Evolutionary conservation across 2,797 vertebrate genomes (phyloP).

Genomic region (Perodicticus potto): DNA sequence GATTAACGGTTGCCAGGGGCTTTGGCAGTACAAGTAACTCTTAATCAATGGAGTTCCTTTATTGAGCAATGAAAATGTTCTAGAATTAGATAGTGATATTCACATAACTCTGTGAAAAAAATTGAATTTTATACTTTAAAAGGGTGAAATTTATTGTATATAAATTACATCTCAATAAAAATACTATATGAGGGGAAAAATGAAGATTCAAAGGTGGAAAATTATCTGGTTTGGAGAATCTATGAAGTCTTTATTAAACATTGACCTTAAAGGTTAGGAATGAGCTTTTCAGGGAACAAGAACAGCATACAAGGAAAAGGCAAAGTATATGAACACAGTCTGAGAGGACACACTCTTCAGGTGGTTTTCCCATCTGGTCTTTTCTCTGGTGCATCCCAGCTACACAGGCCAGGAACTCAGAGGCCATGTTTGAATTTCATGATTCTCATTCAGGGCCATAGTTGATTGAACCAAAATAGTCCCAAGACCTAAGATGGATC

Average conservation of each 20-base stretch:
- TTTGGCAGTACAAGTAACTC: background rate
- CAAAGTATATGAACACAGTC: no score
- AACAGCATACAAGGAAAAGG: accelerated
- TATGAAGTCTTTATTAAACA: background rate
- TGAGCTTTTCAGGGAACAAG: background rate
- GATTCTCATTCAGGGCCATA: background rate
- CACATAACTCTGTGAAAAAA: background rate
- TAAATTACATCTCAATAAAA: background rate
- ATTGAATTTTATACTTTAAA: background rate
- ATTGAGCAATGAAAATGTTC: background rate
- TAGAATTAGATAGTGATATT: background rate
- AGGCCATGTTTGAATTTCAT: background rate
- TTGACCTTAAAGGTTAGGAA: background rate
- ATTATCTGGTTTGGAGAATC: background rate
- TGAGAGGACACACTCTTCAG: no score
- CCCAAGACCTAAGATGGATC: background rate
- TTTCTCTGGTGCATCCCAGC: background rate
- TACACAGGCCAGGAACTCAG: background rate
- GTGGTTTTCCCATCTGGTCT: background rate
- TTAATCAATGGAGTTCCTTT: background rate
- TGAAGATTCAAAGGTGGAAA: background rate
- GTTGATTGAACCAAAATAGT: background rate
- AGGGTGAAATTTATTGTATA: background rate
- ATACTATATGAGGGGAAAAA: background rate
- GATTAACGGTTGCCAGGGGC: background rate